phyloP scores from a whole-genome alignment of 1,140 invertebrate genomes.

The Chironomus tepperi region DNA sequence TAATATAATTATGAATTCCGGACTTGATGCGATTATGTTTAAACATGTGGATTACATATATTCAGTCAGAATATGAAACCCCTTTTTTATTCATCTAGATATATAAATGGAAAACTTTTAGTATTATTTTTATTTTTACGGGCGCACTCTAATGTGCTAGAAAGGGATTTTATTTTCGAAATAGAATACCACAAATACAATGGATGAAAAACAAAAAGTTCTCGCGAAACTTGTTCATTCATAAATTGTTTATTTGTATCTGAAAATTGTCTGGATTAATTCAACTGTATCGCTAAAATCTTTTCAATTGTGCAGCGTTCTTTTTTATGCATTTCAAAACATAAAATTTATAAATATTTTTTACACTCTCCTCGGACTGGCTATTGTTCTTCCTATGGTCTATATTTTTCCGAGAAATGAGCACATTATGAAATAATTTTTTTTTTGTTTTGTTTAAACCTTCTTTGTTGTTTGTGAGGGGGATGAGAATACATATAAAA shows the following conservation, averaged over 20 bases:
- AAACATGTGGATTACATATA: constrained; percentile 10
- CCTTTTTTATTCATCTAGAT: neutral
- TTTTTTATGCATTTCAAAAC: neutral
- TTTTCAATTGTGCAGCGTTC: neutral
- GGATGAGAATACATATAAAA: no score
- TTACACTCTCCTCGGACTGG: neutral
- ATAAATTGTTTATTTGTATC: constrained; percentile 4
- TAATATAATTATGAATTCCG: constrained; percentile 22
- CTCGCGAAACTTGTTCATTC: neutral
- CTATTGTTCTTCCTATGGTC: neutral
- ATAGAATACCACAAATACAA: no score
- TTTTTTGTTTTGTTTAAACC: neutral
- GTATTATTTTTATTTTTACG: no score
- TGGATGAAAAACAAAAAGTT: no score
- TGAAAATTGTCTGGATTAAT: constrained; percentile 12
- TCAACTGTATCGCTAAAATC: neutral
- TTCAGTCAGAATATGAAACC: neutral
- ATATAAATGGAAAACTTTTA: neutral
- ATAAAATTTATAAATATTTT: neutral
- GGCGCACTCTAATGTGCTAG: neutral
- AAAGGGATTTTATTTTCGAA: neutral
- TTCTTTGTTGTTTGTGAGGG: neutral
- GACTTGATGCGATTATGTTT: constrained; percentile 10
- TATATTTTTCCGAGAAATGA: constrained; percentile 8
- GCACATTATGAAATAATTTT: neutral